Percentiles rank a stretch among this genome's conserved stretches.
phyloP scores from a whole-genome alignment of 1,140 invertebrate species.

The Drosophila ohnishii region DNA sequence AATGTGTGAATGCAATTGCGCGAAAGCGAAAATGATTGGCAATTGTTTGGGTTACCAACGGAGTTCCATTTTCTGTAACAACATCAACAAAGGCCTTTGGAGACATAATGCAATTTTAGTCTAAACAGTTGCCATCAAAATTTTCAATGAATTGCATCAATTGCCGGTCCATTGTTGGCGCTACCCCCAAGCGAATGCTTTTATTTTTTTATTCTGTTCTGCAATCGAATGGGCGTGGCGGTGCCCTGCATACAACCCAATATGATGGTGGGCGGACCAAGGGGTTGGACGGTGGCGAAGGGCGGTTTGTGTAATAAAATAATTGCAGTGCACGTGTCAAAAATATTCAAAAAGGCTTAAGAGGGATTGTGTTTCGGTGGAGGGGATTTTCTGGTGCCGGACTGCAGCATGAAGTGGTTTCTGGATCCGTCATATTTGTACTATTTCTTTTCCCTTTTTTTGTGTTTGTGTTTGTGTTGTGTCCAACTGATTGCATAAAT shows the following conservation, averaged over 20 bases:
- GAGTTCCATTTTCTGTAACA: constrained; percentile 19
- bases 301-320: constrained; percentile 75
- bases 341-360: constrained; percentile 83
- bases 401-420: constrained; percentile 48
- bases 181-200: constrained; percentile 25
- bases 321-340: constrained; percentile 82
- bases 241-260: constrained; percentile 47
- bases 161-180: constrained; percentile 71
- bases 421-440: constrained; percentile 33
- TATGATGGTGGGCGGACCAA: constrained; percentile 9
- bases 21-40: constrained; percentile 74
- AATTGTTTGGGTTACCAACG: constrained; percentile 66
- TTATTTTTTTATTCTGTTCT: constrained; percentile 21
- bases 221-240: constrained; percentile 72
- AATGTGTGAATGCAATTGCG: constrained; percentile 75
- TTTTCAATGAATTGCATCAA: constrained; percentile 82
- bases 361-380: constrained; percentile 30
- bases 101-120: constrained; percentile 78
- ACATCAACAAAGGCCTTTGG: constrained; percentile 55
- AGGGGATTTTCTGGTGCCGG: constrained; percentile 9
- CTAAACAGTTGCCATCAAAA: constrained; percentile 77
- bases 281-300: constrained; percentile 10
- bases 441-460: constrained; percentile 29
- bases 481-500: constrained; percentile 80
- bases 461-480: constrained; percentile 13